Evolutionary conservation across 2,888 invertebrate species (phyloP), one percentile per base, ranked within the genome.

Genomic region (Callimorpha dominula): DNA sequence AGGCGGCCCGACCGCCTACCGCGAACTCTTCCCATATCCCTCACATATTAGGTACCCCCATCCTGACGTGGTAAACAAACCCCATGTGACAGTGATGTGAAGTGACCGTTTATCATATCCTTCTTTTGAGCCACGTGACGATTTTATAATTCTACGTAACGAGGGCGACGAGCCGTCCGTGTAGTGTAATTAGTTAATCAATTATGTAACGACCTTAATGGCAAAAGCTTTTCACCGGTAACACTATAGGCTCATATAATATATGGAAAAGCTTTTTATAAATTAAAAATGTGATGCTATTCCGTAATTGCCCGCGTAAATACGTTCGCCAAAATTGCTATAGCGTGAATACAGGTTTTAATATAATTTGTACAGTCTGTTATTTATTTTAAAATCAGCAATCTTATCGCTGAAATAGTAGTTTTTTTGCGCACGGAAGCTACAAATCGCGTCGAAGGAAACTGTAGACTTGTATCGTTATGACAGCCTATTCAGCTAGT

Each of bases 101-200:
- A 81, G 80, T 79, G 82, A 57, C 63, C 77, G 67, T 77, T 75
- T 76, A 65, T 78, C 68, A 76, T 72, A 60, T 63, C 65, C 65
- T 68, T 68, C 11, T 71, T 31, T 72, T 68, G 50, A 75, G 74
- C 83, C 87, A 87, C 87, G 87, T 87, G 87, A 82, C 78, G 65
- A 77, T 80, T 82, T 79, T 79, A 76, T 80, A 79, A 77, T 81
- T 77, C 72, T 76, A 77, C 74, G 76, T 78, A 77, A 80, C 85
- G 79, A 63, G 68, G 64, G 69, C 63, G 69, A 62, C 79, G 81
- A 80, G 80, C 83, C 84, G 76, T 79, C 81, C 81, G 77, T 84
- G 85, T 86, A 86, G 88, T 88, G 89, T 88, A 89, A 91, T 91
- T 90, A 90, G 88, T 87, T 87, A 86, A 89, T 89, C 88, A 90